phyloP scores from a whole-genome alignment of 2,113 vertebrate genomes.

The Patagioenas fasciata region DNA sequence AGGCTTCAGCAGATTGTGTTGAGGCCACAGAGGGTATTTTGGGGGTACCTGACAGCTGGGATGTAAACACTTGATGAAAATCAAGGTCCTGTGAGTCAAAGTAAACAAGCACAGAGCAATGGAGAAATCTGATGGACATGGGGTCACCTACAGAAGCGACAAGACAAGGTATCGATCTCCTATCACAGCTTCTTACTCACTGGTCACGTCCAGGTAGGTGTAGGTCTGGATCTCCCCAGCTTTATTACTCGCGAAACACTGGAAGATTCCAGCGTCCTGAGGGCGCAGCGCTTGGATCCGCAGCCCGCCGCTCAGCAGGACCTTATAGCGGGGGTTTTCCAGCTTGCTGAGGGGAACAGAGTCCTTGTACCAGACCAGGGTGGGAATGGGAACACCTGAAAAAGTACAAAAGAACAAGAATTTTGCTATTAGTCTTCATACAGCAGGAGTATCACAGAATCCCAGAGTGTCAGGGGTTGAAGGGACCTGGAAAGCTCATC shows the following conservation, averaged over 20 bases:
- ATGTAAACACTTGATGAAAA: background rate
- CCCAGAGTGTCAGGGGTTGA: no score
- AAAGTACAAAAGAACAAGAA: accelerated
- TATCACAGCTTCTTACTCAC: slow-evolving; percentile 76
- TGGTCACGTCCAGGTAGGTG: slow-evolving; percentile 89
- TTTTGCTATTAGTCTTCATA: background rate
- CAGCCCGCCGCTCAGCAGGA: slow-evolving; percentile 78
- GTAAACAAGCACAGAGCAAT: background rate
- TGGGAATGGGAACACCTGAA: slow-evolving; percentile 84
- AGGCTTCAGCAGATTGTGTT: background rate
- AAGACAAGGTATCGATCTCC: accelerated
- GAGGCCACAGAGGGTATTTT: background rate
- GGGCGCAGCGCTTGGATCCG: slow-evolving; percentile 82
- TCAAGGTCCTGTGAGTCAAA: accelerated
- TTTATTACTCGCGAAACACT: slow-evolving; percentile 88
- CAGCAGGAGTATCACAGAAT: no score
- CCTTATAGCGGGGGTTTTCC: slow-evolving; percentile 86
- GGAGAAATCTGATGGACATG: accelerated
- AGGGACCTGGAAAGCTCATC: no score
- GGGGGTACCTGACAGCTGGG: background rate
- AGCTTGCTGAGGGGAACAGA: slow-evolving; percentile 80
- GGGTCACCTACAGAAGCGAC: background rate
- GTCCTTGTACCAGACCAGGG: slow-evolving; percentile 91
- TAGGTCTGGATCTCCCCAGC: slow-evolving; percentile 86
- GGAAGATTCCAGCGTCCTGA: slow-evolving; percentile 91